A percentile compares a stretch with the other conserved stretches of the same genome.
phyloP scores from a whole-genome alignment of 2,888 invertebrate species.

The Harpalus rufipes region DNA sequence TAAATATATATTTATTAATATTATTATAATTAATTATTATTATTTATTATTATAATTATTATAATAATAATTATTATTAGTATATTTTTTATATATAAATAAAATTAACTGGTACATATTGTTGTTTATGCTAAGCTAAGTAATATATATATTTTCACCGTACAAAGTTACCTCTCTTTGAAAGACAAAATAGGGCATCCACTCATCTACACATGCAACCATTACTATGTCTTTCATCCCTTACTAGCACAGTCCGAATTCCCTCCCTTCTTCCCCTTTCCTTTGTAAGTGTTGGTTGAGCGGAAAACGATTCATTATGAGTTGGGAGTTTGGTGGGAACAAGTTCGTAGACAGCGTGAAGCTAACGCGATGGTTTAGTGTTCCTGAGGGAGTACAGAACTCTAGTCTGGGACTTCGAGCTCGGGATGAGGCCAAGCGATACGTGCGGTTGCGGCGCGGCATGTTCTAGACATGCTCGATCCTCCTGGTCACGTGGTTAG shows the following conservation, averaged over 20 bases:
- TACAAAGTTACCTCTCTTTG: too few species aligned
- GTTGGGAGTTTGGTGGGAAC: slow-evolving; percentile 33
- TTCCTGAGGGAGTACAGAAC: slow-evolving; percentile 3
- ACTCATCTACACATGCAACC: too few species aligned
- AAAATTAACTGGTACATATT: too few species aligned
- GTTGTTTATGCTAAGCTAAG: too few species aligned
- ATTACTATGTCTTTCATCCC: too few species aligned
- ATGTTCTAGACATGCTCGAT: not conserved
- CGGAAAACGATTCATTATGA: slow-evolving; percentile 56
- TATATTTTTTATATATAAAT: too few species aligned
- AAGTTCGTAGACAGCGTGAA: slow-evolving; percentile 42
- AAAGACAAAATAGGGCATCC: too few species aligned
- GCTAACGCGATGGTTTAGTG: slow-evolving; percentile 50
- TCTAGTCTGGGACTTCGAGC: not conserved
- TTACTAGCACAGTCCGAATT: not conserved
- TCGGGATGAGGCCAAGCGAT: slow-evolving; percentile 1
- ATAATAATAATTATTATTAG: too few species aligned
- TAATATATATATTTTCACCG: too few species aligned
- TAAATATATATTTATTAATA: too few species aligned
- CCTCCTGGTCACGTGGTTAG: not conserved
- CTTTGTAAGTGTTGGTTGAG: slow-evolving; percentile 16
- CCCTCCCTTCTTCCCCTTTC: not conserved
- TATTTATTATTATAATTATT: too few species aligned
- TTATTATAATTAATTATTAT: too few species aligned
- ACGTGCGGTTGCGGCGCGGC: not conserved